Evolutionary conservation across 2,113 vertebrate genomes (phyloP), one percentile per base, ranked within the genome.

Genomic region (cattle (Bos taurus)): DNA sequence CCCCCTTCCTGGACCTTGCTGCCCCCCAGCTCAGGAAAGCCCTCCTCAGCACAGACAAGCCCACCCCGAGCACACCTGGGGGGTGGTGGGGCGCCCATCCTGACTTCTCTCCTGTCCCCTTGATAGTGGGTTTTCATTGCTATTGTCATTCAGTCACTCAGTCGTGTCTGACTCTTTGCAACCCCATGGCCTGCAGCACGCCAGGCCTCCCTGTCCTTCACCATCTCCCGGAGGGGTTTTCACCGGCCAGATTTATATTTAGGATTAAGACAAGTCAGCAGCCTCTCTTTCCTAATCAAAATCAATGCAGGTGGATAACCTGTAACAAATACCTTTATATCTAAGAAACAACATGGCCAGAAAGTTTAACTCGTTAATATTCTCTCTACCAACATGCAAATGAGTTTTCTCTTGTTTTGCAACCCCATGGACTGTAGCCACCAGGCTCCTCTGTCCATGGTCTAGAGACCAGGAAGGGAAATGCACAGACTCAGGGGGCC

Each of bases 21-120:
- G 16, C 15, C 26, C 1, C 21, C 1, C 16, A 16, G 52, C 30
- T 25, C 26, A 1, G 14, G 1, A 17, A 6, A n/a, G 40, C 28
- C 26, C 48, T 50, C 11, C 77, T 21, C 23, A 60, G 62, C 33
- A 43, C 10, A 77, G n/a, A 80, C 14, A 1, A 50, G 56, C 26
- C 1, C 3, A 19, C 13, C 28, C 36, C 3, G 57, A 48, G 23
- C 26, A 14, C 17, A 6, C 6, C 7, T 0, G 23, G 10, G 33
- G 54, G n/a, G 21, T 71, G 67, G 67, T 1, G 1, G 82, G 52
- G 23, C 12, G 3, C 1, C 28, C 33, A 26, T 33, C 40, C n/a
- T 3, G 23, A 36, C 4, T n/a, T 3, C 40, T 25, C 46, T 48
- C 52, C 64, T 40, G 50, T 30, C 23, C 30, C 19, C 8, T 9